Evolutionary conservation across 2,113 vertebrate species (phyloP).

Genomic region (Xiphorhynchus elegans): DNA sequence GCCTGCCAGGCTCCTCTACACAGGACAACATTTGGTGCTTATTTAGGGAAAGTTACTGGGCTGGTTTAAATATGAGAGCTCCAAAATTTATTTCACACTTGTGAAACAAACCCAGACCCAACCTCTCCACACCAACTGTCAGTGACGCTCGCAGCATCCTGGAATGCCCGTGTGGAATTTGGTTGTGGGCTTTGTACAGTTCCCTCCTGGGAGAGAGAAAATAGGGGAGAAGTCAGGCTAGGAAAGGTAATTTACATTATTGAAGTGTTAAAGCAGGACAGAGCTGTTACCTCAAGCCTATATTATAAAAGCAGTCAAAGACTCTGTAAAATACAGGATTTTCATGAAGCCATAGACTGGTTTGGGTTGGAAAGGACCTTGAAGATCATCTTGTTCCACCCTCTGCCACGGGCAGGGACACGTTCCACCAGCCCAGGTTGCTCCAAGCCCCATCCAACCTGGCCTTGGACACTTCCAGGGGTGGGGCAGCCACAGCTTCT

Average conservation of each 20-base stretch:
- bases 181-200: background rate
- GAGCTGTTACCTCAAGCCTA: background rate
- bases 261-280: background rate
- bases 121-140: background rate
- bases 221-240: background rate
- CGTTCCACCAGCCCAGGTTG: fast-evolving
- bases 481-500: background rate
- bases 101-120: background rate
- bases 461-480: fast-evolving
- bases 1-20: background rate
- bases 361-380: background rate
- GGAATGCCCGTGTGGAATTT: background rate
- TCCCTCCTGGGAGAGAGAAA: background rate
- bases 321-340: background rate
- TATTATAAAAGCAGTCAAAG: background rate
- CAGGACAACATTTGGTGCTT: background rate
- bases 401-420: background rate
- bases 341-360: background rate
- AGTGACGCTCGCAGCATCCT: background rate
- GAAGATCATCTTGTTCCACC: fast-evolving
- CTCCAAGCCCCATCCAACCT: fast-evolving
- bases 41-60: background rate
- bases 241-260: background rate
- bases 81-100: background rate
- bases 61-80: background rate